These are phyloP conservation scores for Seladonia tumulorum DNA, from an alignment of 2,888 invertebrate genomes.

Conservation along the genomic window DNA sequence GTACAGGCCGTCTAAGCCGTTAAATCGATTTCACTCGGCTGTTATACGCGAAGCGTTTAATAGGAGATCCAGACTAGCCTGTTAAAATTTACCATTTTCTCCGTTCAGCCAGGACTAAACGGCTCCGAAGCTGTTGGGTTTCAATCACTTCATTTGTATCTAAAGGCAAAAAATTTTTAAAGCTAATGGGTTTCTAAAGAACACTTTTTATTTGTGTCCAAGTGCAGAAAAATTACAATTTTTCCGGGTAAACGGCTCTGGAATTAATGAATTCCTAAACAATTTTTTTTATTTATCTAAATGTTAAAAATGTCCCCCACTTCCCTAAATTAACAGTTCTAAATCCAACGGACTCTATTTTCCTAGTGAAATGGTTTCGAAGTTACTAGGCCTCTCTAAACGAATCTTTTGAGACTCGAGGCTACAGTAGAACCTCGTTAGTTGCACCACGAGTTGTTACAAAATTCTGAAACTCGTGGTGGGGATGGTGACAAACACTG, in stretches of 20 bases:
- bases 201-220: not conserved
- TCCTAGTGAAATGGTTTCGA: too few relatives aligned
- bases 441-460: too few relatives aligned
- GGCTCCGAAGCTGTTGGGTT: not conserved
- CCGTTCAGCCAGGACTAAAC: not conserved
- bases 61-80: constrained; percentile 13
- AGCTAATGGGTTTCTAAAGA: not conserved
- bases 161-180: not conserved
- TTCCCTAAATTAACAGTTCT: too few relatives aligned
- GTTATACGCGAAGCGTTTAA: constrained; percentile 26
- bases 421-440: too few relatives aligned
- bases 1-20: constrained; percentile 4
- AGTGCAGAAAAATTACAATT: constrained; percentile 5
- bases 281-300: not conserved
- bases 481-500: too few relatives aligned
- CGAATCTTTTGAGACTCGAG: too few relatives aligned
- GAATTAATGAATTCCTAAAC: not conserved
- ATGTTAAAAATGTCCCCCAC: too few relatives aligned
- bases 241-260: not conserved
- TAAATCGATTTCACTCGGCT: constrained; percentile 32
- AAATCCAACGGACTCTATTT: too few relatives aligned
- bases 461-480: too few relatives aligned
- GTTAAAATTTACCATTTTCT: not conserved
- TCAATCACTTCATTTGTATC: not conserved
- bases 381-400: too few relatives aligned